These are phyloP conservation scores for Spongilla lacustris DNA, from an alignment of 37 sponge, comb jelly and placozoan genomes.

Conservation along the genomic window DNA sequence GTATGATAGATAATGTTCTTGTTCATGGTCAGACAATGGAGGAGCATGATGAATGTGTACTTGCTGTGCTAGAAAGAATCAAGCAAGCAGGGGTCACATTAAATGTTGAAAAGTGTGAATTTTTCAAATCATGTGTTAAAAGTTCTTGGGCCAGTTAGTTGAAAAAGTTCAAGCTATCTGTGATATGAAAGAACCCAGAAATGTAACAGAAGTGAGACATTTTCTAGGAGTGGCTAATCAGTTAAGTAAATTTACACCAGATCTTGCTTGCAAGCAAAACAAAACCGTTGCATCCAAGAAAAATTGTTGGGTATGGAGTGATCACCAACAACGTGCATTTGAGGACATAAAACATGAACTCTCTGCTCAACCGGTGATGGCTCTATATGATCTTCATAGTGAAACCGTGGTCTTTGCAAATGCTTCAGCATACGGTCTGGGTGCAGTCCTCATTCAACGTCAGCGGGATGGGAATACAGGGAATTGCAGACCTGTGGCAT, in stretches of 20 bases:
- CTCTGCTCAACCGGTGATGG: constrained; percentile 6
- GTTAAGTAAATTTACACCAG: constrained; percentile 41
- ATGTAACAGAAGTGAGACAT: constrained; percentile 2
- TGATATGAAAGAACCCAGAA: constrained; percentile 18
- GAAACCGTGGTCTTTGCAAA: constrained; percentile 27
- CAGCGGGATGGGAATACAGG: neutral
- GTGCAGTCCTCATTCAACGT: constrained; percentile 4
- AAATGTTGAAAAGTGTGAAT: no score
- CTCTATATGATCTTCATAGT: constrained; percentile 6
- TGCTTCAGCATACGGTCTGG: constrained; percentile 23
- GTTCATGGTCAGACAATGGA: constrained; percentile 5
- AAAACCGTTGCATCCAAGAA: constrained; percentile 4
- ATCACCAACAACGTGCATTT: constrained; percentile 12
- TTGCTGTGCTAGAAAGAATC: constrained; percentile 17
- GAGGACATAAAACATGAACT: constrained; percentile 9
- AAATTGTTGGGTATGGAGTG: constrained; percentile 22
- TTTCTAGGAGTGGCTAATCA: constrained; percentile 54
- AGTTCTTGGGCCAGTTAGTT: no score
- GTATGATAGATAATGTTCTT: constrained; percentile 14
- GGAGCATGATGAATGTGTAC: constrained; percentile 15
- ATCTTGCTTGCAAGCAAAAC: constrained; percentile 23
- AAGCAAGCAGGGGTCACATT: neutral
- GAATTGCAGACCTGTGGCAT: constrained; percentile 21
- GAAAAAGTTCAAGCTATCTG: constrained; percentile 5
- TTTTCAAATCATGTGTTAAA: no score